phyloP scores from a whole-genome alignment of 2,888 invertebrate species.

The Nysson spinosus region DNA sequence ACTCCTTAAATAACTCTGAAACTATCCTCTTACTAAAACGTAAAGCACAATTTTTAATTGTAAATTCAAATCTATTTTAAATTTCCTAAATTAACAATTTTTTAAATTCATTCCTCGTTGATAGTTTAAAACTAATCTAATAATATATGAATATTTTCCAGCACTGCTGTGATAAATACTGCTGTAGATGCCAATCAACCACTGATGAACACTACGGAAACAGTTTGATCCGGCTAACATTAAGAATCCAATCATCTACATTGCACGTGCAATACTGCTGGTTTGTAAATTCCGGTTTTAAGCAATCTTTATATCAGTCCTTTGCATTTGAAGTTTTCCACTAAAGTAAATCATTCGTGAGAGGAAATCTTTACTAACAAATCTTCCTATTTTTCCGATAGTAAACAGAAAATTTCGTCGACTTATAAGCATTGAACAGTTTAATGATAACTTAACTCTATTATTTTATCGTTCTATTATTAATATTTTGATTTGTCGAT shows the following conservation, averaged over 20 bases:
- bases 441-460: too few species aligned
- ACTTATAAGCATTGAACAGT: too few species aligned
- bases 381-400: not conserved
- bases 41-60: not conserved
- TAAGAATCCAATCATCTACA: conserved; percentile 1
- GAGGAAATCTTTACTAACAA: not conserved
- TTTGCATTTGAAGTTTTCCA: conserved; percentile 18
- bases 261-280: conserved; percentile 26
- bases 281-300: conserved; percentile 3
- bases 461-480: too few species aligned
- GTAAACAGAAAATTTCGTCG: too few species aligned
- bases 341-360: not conserved
- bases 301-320: conserved; percentile 11
- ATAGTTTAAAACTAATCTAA: conserved; percentile 4
- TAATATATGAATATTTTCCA: conserved; percentile 59
- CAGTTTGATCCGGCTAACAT: conserved; percentile 54
- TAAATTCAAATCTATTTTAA: too few species aligned
- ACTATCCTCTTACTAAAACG: too few species aligned
- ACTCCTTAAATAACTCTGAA: too few species aligned
- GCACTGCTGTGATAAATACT: conserved; percentile 76
- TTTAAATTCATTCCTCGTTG: not conserved
- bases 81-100: not conserved
- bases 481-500: not conserved
- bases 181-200: conserved; percentile 72
- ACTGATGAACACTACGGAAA: conserved; percentile 67